Conservation (phyloP, 2,113 vertebrate species). For the Anser brachyrhynchus region DNA sequence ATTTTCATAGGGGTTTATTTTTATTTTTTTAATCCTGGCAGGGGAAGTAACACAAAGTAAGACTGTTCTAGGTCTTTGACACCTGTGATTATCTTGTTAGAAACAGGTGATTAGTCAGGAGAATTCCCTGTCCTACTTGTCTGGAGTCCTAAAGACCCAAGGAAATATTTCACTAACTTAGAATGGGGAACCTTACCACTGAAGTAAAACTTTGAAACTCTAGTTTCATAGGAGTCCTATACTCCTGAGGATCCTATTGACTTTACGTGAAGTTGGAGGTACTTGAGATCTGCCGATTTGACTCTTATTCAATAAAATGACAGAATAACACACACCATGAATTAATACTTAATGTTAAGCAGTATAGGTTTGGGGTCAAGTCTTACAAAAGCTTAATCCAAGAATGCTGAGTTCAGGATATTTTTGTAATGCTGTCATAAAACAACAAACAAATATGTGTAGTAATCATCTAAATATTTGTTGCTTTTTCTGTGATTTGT, state of each 20-base stretch:
- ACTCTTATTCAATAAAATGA: neutral
- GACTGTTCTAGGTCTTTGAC: accelerated
- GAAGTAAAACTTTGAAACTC: neutral
- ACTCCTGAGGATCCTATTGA: neutral
- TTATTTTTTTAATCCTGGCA: neutral
- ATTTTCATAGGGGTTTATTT: neutral
- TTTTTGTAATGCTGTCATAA: neutral
- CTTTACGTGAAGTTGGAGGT: neutral
- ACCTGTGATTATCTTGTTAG: neutral
- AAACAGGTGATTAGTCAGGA: neutral
- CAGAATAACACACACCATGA: neutral
- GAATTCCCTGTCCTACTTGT: neutral
- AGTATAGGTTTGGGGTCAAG: neutral
- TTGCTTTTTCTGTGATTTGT: neutral
- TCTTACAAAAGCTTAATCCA: neutral
- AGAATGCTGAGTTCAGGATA: neutral
- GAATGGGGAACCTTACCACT: neutral
- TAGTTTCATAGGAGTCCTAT: neutral
- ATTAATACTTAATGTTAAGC: neutral
- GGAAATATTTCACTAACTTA: neutral
- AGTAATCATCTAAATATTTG: neutral
- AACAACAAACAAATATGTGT: neutral
- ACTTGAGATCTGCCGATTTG: neutral
- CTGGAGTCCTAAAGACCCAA: neutral
- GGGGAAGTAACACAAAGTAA: neutral